phyloP scores from a whole-genome alignment of 2,888 invertebrate species.

The Drosophila vallismaia region DNA sequence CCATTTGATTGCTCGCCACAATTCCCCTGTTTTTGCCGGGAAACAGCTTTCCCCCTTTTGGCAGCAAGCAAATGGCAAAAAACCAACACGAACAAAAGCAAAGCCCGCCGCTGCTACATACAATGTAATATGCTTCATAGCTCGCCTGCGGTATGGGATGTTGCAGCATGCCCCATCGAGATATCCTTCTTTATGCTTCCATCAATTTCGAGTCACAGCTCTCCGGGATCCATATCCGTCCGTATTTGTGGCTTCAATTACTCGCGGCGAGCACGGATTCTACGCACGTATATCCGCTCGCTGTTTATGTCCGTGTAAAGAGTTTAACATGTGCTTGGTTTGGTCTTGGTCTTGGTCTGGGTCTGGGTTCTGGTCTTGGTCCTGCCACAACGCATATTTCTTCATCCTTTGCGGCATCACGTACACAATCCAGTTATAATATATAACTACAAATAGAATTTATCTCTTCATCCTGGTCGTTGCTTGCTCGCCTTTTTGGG shows the following conservation, averaged over 20 bases:
- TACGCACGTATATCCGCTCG: constrained; percentile 66
- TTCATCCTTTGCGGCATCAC: constrained; percentile 42
- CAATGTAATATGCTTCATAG: constrained; percentile 27
- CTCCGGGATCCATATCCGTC: constrained; percentile 4
- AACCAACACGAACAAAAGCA: constrained; percentile 13
- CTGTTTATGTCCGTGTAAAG: constrained; percentile 76
- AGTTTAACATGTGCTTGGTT: constrained; percentile 76
- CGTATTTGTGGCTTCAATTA: constrained; percentile 62
- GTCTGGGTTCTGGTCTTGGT: constrained; percentile 38
- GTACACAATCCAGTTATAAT: constrained; percentile 50
- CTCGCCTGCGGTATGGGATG: constrained; percentile 27
- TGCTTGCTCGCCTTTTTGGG: not conserved
- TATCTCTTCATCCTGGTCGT: constrained; percentile 21
- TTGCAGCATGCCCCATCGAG: constrained; percentile 31
- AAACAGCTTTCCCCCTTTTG: not conserved
- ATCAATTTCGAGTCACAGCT: constrained; percentile 43
- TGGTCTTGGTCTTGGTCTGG: constrained; percentile 33
- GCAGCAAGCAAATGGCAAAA: constrained; percentile 9
- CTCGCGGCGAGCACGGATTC: constrained; percentile 64
- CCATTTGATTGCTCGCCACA: constrained; percentile 68
- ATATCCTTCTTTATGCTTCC: constrained; percentile 37
- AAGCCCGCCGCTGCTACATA: constrained; percentile 11
- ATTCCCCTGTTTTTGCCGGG: constrained; percentile 12
- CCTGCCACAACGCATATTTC: constrained; percentile 49
- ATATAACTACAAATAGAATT: constrained; percentile 53